Evolutionary conservation across 2,888 invertebrate species (phyloP), one percentile per base, ranked within the genome.

Genomic region (Frankliniella intonsa): DNA sequence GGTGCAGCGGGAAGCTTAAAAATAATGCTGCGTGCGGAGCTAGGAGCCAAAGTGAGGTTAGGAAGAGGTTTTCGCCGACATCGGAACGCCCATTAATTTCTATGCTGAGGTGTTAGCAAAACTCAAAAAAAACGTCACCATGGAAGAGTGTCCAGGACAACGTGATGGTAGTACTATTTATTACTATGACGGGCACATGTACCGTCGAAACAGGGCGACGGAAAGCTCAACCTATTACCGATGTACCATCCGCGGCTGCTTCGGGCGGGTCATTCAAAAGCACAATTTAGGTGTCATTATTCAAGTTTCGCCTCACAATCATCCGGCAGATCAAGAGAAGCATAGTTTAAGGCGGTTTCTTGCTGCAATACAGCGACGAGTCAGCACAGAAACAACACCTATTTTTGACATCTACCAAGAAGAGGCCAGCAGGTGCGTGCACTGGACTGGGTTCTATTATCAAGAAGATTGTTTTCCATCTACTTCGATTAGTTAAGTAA

Each of bases 131-230:
- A n/a, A 55, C 69, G 8, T 8, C 10, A 12, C 69, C 25, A 76
- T 76, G 69, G 69, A 76, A 12, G 69, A 76, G 69, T 76, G 69
- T 1, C 69, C 69, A 12, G 69, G 69, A 2, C 69, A 76, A 25
- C 69, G 69, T 22, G 69, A 76, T 76, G 69, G 69, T 12, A 76
- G 69, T 25, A 76, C 69, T 1, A 76, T 76, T 22, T 76, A 76
- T 22, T 76, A 76, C 69, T 76, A 25, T 12, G 69, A 76, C 25
- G 69, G 69, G 11, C 69, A 76, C 69, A 76, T 76, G 69, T 76
- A 76, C 69, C 69, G 69, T 10, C 22, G 25, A 12, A 76, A 76
- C 69, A n/a, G 69, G 10, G 22, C 69, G 22, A 76, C 69, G 25
- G 69, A 76, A 25, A 25, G 22, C 10, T 76, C 69, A 10, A 25